Base-by-base conservation (phyloP, 2,888 invertebrate genomes). In the Aporophyla nigra region DNA sequence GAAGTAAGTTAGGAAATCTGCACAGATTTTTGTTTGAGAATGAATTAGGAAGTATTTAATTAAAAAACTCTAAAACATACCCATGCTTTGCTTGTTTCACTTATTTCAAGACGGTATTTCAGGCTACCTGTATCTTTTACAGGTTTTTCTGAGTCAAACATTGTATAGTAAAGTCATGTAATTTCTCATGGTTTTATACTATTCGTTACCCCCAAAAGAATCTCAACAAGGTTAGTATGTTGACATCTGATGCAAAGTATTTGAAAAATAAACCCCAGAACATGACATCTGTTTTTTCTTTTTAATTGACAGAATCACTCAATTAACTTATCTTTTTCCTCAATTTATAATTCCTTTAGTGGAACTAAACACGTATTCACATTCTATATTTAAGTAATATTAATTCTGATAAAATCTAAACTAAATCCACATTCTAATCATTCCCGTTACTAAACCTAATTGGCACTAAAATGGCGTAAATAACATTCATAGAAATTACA, bases 1-100 rank as follows among this genome's bases (percentile, higher is more conserved):
- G 12, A 53, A 46, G 1, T 6, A 12, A 43, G 24, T 69, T 9
- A 27, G 12, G n/a, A 65, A 54, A 27, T 51, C n/a, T 63, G 24
- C 5, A 58, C 49, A 21, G 6, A 10, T 14, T 81, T 58, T 33
- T n/a, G 54, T 65, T 59, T 21, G 40, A 43, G 9, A 33, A 40
- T 67, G 10, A n/a, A 40, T 67, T 54, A 19, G n/a, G 12, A 40
- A 19, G 56, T 40, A 67, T 12, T 16, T 40, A n/a, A 40, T 0
- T 58, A 53, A 3, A n/a, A 19, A 54, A 68, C 21, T 19, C 27
- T 75, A 54, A 16, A 0, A 40, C 61, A 72, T 58, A 59, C 40
- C 21, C 80, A 78, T 81, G 80, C 83, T 68, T 61, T n/a, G 16
- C 14, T 78, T 33, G n/a, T n/a, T 27, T 43, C 21, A 56, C 9